phyloP scores from a whole-genome alignment of 2,888 invertebrate genomes.

The Conistra vaccinii region DNA sequence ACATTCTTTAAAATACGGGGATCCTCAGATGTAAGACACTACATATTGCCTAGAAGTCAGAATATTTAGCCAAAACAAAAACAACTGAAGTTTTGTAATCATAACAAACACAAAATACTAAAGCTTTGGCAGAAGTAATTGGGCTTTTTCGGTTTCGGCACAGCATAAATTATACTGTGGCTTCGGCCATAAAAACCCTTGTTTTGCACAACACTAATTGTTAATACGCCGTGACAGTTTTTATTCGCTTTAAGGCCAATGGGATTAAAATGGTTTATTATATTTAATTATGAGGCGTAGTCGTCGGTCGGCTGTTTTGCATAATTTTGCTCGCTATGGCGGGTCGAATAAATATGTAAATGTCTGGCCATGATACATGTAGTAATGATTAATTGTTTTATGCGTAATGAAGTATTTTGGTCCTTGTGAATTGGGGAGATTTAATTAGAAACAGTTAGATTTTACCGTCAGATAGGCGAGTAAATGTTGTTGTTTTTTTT shows the following conservation, averaged over 20 bases:
- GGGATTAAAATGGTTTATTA: constrained; percentile 64
- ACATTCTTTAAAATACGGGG: too few relatives aligned
- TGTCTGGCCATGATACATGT: constrained; percentile 34
- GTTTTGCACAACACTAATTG: constrained; percentile 47
- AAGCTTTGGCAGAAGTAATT: constrained; percentile 2
- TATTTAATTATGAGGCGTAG: constrained; percentile 57
- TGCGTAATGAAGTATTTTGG: constrained; percentile 1
- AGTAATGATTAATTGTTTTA: constrained; percentile 41
- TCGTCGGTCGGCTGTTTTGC: constrained; percentile 42
- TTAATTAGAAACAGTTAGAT: constrained; percentile 1
- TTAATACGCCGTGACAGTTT: constrained; percentile 53
- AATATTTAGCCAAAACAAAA: neutral
- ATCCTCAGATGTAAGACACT: neutral
- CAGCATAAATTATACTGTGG: neutral
- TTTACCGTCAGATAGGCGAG: neutral
- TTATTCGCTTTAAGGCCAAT: constrained; percentile 59
- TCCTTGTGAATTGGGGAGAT: neutral
- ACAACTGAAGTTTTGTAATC: neutral
- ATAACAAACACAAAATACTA: neutral
- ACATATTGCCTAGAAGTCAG: neutral
- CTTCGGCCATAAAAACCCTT: constrained; percentile 25
- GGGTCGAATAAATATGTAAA: constrained; percentile 50
- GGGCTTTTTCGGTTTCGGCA: constrained; percentile 31
- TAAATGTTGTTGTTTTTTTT: too few relatives aligned
- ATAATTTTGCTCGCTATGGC: constrained; percentile 51